Conservation (phyloP, 2,888 invertebrate genomes). For the Erebia ligea region DNA sequence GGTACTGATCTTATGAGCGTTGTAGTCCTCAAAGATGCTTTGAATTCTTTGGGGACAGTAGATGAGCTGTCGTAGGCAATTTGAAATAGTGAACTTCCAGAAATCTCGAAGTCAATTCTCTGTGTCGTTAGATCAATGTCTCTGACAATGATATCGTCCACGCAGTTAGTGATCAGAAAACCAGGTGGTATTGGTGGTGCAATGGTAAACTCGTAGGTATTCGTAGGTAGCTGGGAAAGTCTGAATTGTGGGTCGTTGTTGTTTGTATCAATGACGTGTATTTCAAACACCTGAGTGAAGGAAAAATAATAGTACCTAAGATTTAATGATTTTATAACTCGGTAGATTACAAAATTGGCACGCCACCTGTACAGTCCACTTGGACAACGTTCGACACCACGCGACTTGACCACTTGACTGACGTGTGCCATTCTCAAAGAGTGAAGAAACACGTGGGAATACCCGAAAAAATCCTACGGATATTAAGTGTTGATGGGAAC, state of each 20-base stretch:
- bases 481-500: too few relatives aligned
- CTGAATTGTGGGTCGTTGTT: slow-evolving; percentile 72
- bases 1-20: slow-evolving; percentile 63
- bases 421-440: too few relatives aligned
- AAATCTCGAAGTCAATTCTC: slow-evolving; percentile 62
- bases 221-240: slow-evolving; percentile 38
- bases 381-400: too few relatives aligned
- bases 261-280: slow-evolving; percentile 75
- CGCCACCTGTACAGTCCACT: too few relatives aligned
- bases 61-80: slow-evolving; percentile 56
- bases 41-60: slow-evolving; percentile 61
- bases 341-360: too few relatives aligned
- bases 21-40: slow-evolving; percentile 60
- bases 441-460: too few relatives aligned
- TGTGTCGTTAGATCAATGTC: slow-evolving; percentile 81
- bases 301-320: neutral
- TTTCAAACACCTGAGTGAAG: slow-evolving; percentile 63
- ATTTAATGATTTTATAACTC: neutral
- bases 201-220: slow-evolving; percentile 63
- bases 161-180: slow-evolving; percentile 65
- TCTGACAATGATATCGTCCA: slow-evolving; percentile 67
- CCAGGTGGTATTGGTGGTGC: slow-evolving; percentile 76
- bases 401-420: too few relatives aligned
- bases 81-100: slow-evolving; percentile 66
- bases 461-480: too few relatives aligned